Base-by-base conservation (phyloP, 2,797 vertebrate genomes). In the Brachyalestes nurse region DNA sequence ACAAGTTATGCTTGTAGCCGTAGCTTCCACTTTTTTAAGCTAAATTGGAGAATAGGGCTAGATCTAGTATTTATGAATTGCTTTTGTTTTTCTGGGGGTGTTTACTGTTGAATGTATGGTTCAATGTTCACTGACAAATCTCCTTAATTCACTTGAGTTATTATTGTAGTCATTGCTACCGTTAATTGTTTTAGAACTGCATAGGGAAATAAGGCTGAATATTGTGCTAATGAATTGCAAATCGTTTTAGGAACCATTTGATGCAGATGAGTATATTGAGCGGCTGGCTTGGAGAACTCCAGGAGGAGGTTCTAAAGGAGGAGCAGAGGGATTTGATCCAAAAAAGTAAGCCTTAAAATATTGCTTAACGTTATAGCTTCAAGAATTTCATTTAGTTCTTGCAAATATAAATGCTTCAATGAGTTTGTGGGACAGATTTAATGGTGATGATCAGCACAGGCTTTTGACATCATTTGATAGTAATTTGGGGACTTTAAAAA, bases 251-350 rank as follows among this genome's bases (percentile, higher is more conserved):
- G 98, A 99, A 90, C 98, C 98, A 61, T 99, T 99, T 93, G 97
- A 98, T 93, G 98, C 97, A 75, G 98, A 99, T 94, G 98, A 99
- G 89, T 99, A 99, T 89, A 98, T 99, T 82, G 98, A 99, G 85
- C 95, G 98, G 82, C 92, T 99, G 90, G 98, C 97, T 21, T 99
- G 98, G 98, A 96, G 98, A 93, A 99, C 96, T 79, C 97, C 97
- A 8, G 98, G 98, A 88, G 98, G 98, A 90, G 98, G 98, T 76
- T 99, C 97, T 81, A 97, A 97, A 95, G 97, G 97, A 91, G 97
- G 97, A 84, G 93, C 95, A 47, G 98, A 99, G 92, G 95, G 95
- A 62, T 99, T 99, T 90, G 97, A 99, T 92, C 98, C 98, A 0
- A 99, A 99, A 97, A 97, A 97, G 98, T 99, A 88, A 93, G 77